Conservation (phyloP, 2,113 vertebrate species). For the Tichodroma muraria region DNA sequence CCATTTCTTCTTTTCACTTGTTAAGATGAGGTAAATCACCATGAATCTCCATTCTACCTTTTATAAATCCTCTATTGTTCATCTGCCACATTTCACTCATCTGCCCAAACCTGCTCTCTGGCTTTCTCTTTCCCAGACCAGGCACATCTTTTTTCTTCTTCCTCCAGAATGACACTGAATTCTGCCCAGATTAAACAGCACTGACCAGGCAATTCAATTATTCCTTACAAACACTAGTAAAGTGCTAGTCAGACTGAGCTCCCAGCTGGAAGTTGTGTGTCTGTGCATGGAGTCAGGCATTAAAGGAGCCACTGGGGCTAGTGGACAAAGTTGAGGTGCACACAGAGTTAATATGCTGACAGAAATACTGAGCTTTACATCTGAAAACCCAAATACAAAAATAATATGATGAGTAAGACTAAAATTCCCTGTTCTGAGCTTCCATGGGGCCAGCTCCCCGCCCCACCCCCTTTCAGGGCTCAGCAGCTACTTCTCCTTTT, state of each 20-base stretch:
- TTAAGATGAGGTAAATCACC: not conserved
- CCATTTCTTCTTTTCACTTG: not conserved
- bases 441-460: slow-evolving; percentile 51
- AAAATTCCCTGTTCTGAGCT: slow-evolving; percentile 72
- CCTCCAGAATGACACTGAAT: not conserved
- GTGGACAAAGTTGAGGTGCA: not conserved
- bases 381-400: slow-evolving; percentile 66
- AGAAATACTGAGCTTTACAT: slow-evolving; percentile 62
- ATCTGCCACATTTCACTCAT: not conserved
- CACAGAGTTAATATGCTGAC: slow-evolving; percentile 54
- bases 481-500: slow-evolving; percentile 67
- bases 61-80: not conserved
- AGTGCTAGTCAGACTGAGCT: not conserved
- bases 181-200: not conserved
- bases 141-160: not conserved
- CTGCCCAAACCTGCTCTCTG: not conserved
- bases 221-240: not conserved
- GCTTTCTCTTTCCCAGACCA: not conserved
- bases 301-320: not conserved
- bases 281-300: not conserved
- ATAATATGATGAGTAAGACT: slow-evolving; percentile 75
- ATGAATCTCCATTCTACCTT: not conserved
- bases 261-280: not conserved
- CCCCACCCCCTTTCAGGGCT: not conserved
- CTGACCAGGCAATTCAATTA: not conserved